Evolutionary conservation across 2,888 invertebrate species (phyloP).

Genomic region (Zygogramma bicolorata): DNA sequence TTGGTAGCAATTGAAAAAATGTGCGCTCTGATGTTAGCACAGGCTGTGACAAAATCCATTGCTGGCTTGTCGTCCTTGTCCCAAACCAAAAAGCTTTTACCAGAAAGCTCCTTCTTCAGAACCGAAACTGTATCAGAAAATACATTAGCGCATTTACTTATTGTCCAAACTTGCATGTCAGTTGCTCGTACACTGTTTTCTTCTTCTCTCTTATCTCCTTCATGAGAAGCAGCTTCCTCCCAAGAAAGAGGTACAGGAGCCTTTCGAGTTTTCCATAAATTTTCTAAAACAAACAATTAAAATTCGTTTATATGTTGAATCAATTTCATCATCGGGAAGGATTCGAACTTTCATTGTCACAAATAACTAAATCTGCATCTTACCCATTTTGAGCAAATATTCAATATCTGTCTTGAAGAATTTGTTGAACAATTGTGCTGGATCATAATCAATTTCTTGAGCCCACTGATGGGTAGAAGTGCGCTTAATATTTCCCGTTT

Average conservation of each 20-base stretch:
- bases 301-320: no score
- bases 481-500: slow-evolving; percentile 68
- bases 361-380: not conserved
- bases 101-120: slow-evolving; percentile 73
- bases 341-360: not conserved
- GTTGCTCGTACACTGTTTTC: slow-evolving; percentile 49
- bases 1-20: slow-evolving; percentile 91
- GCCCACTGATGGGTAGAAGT: slow-evolving; percentile 92
- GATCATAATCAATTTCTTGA: slow-evolving; percentile 82
- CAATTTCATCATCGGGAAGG: no score
- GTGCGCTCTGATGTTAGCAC: slow-evolving; percentile 91
- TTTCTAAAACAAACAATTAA: slow-evolving; percentile 69
- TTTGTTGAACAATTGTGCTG: slow-evolving; percentile 90
- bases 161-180: slow-evolving; percentile 64
- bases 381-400: slow-evolving; percentile 90
- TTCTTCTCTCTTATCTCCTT: slow-evolving; percentile 49
- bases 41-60: slow-evolving; percentile 97
- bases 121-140: slow-evolving; percentile 77
- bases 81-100: slow-evolving; percentile 87
- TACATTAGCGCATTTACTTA: slow-evolving; percentile 69
- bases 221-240: slow-evolving; percentile 66
- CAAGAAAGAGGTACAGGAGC: slow-evolving; percentile 86
- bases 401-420: slow-evolving; percentile 95
- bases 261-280: slow-evolving; percentile 92
- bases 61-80: slow-evolving; percentile 95